phyloP scores from a whole-genome alignment of 2,797 vertebrate species.

The Anguilla anguilla region DNA sequence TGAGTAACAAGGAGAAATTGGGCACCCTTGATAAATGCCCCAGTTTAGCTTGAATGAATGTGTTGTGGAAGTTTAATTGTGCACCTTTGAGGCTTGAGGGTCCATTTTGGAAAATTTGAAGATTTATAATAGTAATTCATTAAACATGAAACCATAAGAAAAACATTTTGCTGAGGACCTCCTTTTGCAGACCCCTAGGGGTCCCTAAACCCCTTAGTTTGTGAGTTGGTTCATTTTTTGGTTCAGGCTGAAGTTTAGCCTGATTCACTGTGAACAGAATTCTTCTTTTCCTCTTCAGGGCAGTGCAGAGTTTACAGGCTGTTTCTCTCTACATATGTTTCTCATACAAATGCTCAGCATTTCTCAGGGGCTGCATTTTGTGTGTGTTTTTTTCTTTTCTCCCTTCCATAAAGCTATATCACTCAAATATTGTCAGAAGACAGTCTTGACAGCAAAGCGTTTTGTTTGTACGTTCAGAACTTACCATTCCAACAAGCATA shows the following conservation, averaged over 20 bases:
- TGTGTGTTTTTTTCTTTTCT: neutral
- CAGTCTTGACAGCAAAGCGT: neutral
- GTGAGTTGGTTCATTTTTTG: neutral
- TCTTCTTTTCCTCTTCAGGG: neutral
- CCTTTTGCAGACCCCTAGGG: neutral
- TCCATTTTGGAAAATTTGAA: too few relatives aligned
- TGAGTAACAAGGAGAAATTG: too few relatives aligned
- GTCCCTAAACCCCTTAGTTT: neutral
- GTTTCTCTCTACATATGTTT: neutral
- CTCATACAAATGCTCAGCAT: neutral
- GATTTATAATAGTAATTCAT: too few relatives aligned
- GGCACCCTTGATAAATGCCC: too few relatives aligned
- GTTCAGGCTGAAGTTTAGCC: neutral
- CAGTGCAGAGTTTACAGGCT: neutral
- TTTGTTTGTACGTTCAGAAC: neutral
- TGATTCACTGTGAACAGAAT: neutral
- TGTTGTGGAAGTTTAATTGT: too few relatives aligned
- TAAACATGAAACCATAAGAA: too few relatives aligned
- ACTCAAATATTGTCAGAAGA: neutral
- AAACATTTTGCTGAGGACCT: neutral
- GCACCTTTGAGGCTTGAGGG: too few relatives aligned
- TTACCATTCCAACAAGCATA: neutral
- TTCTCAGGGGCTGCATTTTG: neutral
- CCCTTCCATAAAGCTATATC: neutral
- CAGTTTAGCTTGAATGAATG: too few relatives aligned